These are phyloP conservation scores for Arrhamphus sclerolepis DNA, from an alignment of 2,797 vertebrate genomes.

Conservation along the genomic window DNA sequence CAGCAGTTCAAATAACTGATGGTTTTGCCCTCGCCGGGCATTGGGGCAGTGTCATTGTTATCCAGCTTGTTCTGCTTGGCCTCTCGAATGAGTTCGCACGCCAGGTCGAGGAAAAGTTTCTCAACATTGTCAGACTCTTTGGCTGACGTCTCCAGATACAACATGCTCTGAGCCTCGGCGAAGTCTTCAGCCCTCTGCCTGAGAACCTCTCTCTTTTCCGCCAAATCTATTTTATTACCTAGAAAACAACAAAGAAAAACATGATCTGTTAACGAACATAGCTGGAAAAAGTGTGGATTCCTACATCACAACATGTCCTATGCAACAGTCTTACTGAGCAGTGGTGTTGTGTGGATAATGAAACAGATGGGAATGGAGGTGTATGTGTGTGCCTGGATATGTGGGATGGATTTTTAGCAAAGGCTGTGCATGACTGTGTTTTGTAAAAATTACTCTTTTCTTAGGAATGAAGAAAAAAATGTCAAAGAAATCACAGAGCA, in stretches of 20 bases:
- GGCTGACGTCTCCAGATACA: conserved; percentile 97
- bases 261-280: conserved; percentile 1
- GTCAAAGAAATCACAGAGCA: conserved; percentile 10
- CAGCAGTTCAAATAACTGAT: conserved; percentile 99
- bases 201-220: conserved; percentile 94
- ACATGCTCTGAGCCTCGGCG: conserved; percentile 95
- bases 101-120: conserved; percentile 98
- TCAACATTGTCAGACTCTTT: conserved; percentile 99
- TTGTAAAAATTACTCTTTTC: conserved; percentile 1
- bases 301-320: background rate
- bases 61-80: conserved; percentile 97
- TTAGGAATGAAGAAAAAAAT: background rate
- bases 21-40: conserved; percentile 96
- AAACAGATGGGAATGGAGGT: conserved; percentile 40
- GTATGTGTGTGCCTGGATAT: conserved; percentile 12
- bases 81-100: conserved; percentile 93
- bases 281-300: too few relatives aligned
- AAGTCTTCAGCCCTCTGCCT: conserved; percentile 96
- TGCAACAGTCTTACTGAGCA: conserved; percentile 6
- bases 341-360: conserved; percentile 19
- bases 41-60: conserved; percentile 93
- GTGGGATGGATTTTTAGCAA: conserved; percentile 30
- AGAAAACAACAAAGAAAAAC: conserved; percentile 7
- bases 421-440: background rate
- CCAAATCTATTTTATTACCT: conserved; percentile 99